Evolutionary conservation across 2,888 invertebrate genomes (phyloP), one percentile per base, ranked within the genome.

Genomic region (Noctuana brunneofusca): DNA sequence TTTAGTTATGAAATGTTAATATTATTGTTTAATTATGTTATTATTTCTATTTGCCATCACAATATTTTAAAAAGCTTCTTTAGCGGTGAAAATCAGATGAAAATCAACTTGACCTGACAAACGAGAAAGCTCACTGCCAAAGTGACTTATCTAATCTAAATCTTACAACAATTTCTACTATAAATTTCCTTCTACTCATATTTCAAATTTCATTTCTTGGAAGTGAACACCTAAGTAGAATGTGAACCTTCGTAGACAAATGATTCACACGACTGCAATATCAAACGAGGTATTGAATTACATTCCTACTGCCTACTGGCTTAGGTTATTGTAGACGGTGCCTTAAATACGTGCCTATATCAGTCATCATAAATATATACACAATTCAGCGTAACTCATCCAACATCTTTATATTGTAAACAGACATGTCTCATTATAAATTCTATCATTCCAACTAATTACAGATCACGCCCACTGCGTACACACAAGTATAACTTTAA

Each of bases 261-360:
- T 41, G 50, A 52, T 58, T 58, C 50, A 52, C 58, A 58, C 50
- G 50, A 20, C 58, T 24, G 50, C 30, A 41, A 41, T 58, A 52
- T 27, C 38, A 38, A 38, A 35, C 27, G 12, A 58, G 18, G 18
- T 57, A 49, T 58, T 52, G 20, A 14, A 58, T 52, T 58, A 46
- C 58, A 30, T 35, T 32, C 58, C 24, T 58, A 38, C 58, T 27
- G 18, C 5, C 46, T 46, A 12, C 46, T 18, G 20, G 20, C 46
- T 46, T 35, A 11, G 20, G 46, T 46, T 20, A 46, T 3, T 46
- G 16, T 50, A 50, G 49, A 12, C 38, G 38, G 22, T 18, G 16
- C 50, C 11, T 46, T 11, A 46, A 32, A 48, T 22, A n/a, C n/a
- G n/a, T n/a, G n/a, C n/a, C n/a, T n/a, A 12, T 48, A 48, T 48